These are phyloP conservation scores for Lutjanus argentimaculatus DNA, from an alignment of 2,797 vertebrate genomes.

Conservation along the genomic window DNA sequence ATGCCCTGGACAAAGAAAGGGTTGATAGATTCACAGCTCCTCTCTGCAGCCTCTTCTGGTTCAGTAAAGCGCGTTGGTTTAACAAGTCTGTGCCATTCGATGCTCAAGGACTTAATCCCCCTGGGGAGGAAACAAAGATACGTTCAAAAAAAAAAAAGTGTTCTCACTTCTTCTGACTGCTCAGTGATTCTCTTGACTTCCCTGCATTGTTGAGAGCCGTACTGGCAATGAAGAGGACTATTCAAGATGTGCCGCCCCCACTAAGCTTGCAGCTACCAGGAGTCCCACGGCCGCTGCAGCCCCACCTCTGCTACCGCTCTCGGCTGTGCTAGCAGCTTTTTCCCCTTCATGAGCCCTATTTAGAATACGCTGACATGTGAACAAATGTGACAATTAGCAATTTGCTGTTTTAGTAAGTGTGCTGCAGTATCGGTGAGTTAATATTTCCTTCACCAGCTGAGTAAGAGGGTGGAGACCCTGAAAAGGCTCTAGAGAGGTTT, in stretches of 20 bases:
- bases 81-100: slow-evolving; percentile 78
- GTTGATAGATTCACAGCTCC: slow-evolving; percentile 62
- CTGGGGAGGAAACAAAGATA: slow-evolving; percentile 59
- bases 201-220: slow-evolving; percentile 37
- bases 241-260: slow-evolving; percentile 37
- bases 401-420: slow-evolving; percentile 73
- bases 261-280: slow-evolving; percentile 22
- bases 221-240: slow-evolving; percentile 36
- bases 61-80: slow-evolving; percentile 77
- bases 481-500: slow-evolving; percentile 56
- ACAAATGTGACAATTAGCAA: slow-evolving; percentile 81
- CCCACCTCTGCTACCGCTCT: slow-evolving; percentile 54
- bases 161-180: slow-evolving; percentile 49
- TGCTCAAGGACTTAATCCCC: slow-evolving; percentile 75
- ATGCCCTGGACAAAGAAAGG: slow-evolving; percentile 60
- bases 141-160: slow-evolving; percentile 19
- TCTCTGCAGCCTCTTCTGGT: slow-evolving; percentile 65
- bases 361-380: slow-evolving; percentile 81
- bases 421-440: slow-evolving; percentile 53
- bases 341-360: slow-evolving; percentile 62
- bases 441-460: slow-evolving; percentile 70
- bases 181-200: slow-evolving; percentile 42
- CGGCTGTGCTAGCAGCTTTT: slow-evolving; percentile 71
- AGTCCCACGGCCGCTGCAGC: slow-evolving; percentile 31
- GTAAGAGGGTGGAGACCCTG: slow-evolving; percentile 61